phyloP scores from a whole-genome alignment of 2,888 invertebrate genomes.

The Uropetala carovei region DNA sequence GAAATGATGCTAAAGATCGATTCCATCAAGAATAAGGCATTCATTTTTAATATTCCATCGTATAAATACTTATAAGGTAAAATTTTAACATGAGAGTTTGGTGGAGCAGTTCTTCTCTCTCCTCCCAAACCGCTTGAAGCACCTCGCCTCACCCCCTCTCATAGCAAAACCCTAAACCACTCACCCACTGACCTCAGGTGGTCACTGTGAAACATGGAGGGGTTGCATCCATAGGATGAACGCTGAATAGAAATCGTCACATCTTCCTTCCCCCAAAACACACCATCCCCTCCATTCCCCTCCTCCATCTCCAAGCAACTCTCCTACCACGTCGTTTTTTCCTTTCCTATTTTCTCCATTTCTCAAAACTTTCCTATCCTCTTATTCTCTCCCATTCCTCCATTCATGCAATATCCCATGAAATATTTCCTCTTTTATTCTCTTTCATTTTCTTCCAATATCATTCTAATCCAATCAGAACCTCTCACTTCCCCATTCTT shows the following conservation, averaged over 20 bases:
- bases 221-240: background rate
- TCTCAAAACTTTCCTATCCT: background rate
- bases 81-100: background rate
- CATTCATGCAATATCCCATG: background rate
- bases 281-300: background rate
- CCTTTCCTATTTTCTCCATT: background rate
- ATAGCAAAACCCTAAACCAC: background rate
- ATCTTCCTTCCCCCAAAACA: background rate
- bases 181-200: conserved; percentile 17
- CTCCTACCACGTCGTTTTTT: background rate
- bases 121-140: background rate
- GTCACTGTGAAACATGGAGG: background rate
- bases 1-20: background rate
- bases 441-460: no score
- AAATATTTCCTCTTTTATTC: background rate
- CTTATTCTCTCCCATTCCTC: background rate
- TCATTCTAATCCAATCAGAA: no score
- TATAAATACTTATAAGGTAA: background rate
- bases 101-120: background rate
- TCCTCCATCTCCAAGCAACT: background rate
- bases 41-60: background rate
- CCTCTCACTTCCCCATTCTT: no score
- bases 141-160: background rate
- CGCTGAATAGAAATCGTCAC: conserved; percentile 9
- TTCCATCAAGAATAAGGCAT: background rate